Conservation (phyloP, 2,113 vertebrate species). For the Cettia cetti region DNA sequence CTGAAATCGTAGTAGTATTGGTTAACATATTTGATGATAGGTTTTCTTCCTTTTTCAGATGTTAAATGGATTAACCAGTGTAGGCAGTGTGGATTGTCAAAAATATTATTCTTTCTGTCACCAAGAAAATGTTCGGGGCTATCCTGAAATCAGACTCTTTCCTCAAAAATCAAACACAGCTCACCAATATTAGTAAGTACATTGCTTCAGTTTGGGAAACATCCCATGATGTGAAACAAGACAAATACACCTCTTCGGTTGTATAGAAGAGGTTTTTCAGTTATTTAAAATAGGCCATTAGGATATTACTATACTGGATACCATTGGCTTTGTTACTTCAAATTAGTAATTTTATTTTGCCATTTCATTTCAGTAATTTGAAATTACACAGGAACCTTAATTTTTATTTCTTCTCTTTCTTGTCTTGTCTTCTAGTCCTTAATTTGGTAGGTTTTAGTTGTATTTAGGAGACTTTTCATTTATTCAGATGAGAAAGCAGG, state of each 20-base stretch:
- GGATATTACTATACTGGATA: not conserved
- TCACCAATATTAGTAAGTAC: conserved; percentile 82
- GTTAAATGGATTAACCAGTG: conserved; percentile 81
- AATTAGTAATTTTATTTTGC: not conserved
- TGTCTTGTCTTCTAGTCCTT: not conserved
- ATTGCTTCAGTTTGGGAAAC: not conserved
- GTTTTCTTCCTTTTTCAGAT: conserved; percentile 63
- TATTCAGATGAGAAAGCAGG: not conserved
- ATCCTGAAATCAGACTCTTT: conserved; percentile 93
- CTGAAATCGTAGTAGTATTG: not conserved
- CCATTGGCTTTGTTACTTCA: not conserved
- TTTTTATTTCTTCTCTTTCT: not conserved
- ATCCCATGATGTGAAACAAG: not conserved
- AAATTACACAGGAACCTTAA: not conserved
- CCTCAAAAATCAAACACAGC: conserved; percentile 70
- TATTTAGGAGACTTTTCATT: not conserved
- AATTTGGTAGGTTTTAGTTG: not conserved
- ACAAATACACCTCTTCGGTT: not conserved
- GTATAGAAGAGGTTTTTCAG: not conserved
- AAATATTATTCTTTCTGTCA: conserved; percentile 87
- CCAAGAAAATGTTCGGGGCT: conserved; percentile 82
- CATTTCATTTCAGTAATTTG: not conserved
- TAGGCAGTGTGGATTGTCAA: conserved; percentile 93
- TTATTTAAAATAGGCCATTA: not conserved
- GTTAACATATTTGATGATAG: not conserved